Conservation (phyloP, 2,888 invertebrate species). For the Scaptomyza polygonia region DNA sequence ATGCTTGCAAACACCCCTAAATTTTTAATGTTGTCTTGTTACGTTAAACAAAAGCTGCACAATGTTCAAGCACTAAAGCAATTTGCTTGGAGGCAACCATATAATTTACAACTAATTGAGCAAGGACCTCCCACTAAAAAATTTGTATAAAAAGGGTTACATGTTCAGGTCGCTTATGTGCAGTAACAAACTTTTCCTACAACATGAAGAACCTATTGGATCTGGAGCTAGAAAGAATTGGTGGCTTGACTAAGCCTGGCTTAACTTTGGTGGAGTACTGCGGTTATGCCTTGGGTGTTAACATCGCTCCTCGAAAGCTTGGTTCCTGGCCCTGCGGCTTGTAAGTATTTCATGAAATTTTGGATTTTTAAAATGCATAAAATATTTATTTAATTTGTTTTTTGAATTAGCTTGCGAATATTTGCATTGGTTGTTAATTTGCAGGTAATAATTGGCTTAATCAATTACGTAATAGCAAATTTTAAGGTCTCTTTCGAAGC, state of each 20-base stretch:
- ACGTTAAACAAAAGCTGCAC: conserved; percentile 51
- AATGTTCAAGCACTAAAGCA: conserved; percentile 54
- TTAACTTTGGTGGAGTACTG: conserved; percentile 66
- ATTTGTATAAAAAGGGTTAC: conserved; percentile 51
- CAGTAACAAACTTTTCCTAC: conserved; percentile 38
- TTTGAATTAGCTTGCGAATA: conserved; percentile 32
- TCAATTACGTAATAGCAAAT: conserved; percentile 58
- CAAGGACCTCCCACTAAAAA: conserved; percentile 3
- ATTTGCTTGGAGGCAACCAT: conserved; percentile 55
- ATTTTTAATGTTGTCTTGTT: conserved; percentile 62
- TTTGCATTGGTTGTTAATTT: no score
- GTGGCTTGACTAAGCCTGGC: conserved; percentile 49
- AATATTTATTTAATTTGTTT: background rate
- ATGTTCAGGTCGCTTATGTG: background rate
- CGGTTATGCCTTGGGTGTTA: conserved; percentile 60
- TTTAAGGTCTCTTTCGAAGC: conserved; percentile 62
- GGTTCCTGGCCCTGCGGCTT: conserved; percentile 50
- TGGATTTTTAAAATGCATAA: background rate
- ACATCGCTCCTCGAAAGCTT: conserved; percentile 65
- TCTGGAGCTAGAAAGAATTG: conserved; percentile 55
- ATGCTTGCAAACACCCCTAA: background rate
- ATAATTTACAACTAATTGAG: conserved; percentile 68
- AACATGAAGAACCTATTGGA: conserved; percentile 59
- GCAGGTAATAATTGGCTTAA: no score
- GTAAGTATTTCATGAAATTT: conserved; percentile 34